Evolutionary conservation across 2,113 vertebrate genomes (phyloP).

Genomic region (Crotalus viridis): DNA sequence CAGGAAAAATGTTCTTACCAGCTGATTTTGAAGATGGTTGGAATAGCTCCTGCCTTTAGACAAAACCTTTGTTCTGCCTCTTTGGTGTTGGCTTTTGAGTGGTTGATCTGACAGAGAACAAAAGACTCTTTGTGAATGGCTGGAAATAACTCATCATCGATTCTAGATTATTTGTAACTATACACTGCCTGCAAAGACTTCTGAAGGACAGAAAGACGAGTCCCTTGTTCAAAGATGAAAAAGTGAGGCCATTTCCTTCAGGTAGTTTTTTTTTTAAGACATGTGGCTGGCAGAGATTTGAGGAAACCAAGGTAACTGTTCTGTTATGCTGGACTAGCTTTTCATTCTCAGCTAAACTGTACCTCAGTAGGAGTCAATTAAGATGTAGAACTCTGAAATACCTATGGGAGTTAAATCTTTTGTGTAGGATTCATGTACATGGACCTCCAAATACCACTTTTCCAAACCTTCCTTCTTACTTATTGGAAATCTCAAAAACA

Average conservation of each 20-base stretch:
- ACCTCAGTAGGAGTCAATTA: not conserved
- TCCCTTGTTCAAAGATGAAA: not conserved
- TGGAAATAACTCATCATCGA: not conserved
- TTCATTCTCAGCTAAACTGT: not conserved
- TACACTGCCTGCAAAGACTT: not conserved
- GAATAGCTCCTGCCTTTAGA: not conserved
- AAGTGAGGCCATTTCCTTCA: not conserved
- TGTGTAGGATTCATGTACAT: not conserved
- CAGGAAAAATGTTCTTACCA: not conserved
- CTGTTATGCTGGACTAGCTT: not conserved
- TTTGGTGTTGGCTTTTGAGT: not conserved
- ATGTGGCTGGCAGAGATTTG: not conserved
- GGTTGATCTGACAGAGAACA: not conserved
- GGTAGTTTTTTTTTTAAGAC: not conserved
- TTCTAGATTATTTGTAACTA: not conserved
- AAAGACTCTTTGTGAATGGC: not conserved
- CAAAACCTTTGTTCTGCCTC: not conserved
- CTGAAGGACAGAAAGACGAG: not conserved
- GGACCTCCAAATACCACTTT: not conserved
- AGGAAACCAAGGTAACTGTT: not conserved
- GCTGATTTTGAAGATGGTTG: not conserved
- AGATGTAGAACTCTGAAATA: not conserved
- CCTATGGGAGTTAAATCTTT: not conserved
- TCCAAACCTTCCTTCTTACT: fast-evolving
- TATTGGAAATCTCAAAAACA: not conserved